Conservation (phyloP, 2,797 vertebrate species). For the Rallus crepitans region DNA sequence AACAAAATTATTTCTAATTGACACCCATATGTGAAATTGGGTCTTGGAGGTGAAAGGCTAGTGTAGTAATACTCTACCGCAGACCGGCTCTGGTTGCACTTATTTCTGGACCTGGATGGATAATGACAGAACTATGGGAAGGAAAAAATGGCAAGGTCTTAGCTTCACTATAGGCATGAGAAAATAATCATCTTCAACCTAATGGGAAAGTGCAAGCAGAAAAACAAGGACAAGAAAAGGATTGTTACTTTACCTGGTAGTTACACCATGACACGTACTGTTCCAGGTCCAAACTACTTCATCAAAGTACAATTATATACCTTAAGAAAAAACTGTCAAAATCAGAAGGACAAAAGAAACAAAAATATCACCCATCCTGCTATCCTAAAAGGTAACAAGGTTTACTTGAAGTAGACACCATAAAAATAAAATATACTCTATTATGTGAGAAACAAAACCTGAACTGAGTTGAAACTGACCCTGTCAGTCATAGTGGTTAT, state of each 20-base stretch:
- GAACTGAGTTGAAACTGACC: not conserved
- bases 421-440: not conserved
- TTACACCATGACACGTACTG: accelerated
- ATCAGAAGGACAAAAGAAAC: not conserved
- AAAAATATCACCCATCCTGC: not conserved
- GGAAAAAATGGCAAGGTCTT: not conserved
- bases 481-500: not conserved
- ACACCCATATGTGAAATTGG: not conserved
- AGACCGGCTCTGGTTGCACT: not conserved
- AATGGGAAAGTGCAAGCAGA: not conserved
- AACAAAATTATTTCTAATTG: slow-evolving; percentile 16
- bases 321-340: not conserved
- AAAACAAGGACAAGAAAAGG: not conserved
- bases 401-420: not conserved
- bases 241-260: not conserved
- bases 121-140: not conserved
- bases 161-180: not conserved
- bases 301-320: not conserved
- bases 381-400: not conserved
- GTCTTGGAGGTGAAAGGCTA: slow-evolving; percentile 23
- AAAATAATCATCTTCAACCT: not conserved
- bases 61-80: not conserved
- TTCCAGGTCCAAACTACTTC: not conserved
- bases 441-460: not conserved
- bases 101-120: not conserved